Evolutionary conservation across 2,888 invertebrate genomes (phyloP).

Genomic region (Epistrophe grossulariae): DNA sequence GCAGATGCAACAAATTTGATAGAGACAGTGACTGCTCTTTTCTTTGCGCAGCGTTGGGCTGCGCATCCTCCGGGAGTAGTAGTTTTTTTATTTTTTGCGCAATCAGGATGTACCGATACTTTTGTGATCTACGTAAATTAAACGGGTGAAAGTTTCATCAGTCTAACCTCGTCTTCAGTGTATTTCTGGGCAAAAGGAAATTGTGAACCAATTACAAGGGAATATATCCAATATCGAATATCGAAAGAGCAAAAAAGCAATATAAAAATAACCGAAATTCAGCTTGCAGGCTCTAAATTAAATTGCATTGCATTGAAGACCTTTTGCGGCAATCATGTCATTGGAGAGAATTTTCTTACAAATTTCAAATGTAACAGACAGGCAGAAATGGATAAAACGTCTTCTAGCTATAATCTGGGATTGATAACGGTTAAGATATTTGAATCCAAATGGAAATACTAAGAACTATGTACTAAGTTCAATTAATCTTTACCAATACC

Average conservation of each 20-base stretch:
- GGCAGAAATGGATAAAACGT: slow-evolving; percentile 8
- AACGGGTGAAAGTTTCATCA: slow-evolving; percentile 72
- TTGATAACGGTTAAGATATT: slow-evolving; percentile 22
- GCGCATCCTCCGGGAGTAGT: slow-evolving; percentile 75
- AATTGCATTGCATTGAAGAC: slow-evolving; percentile 67
- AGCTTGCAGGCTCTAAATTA: slow-evolving; percentile 71
- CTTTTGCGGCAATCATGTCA: slow-evolving; percentile 55
- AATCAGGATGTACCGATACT: slow-evolving; percentile 69
- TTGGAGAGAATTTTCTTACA: slow-evolving; percentile 41
- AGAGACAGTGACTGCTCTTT: slow-evolving; percentile 52
- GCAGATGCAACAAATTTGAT: slow-evolving; percentile 60
- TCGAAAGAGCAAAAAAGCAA: slow-evolving; percentile 3
- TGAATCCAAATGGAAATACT: neutral
- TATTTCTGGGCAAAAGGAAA: slow-evolving; percentile 48
- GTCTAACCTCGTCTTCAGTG: slow-evolving; percentile 6
- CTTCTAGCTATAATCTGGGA: slow-evolving; percentile 27
- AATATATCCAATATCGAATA: slow-evolving; percentile 48
- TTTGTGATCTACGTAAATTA: slow-evolving; percentile 68
- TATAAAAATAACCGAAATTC: slow-evolving; percentile 53
- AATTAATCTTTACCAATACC: too few relatives aligned
- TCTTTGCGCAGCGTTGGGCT: slow-evolving; percentile 5
- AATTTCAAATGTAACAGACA: slow-evolving; percentile 16
- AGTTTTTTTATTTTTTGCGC: slow-evolving; percentile 28
- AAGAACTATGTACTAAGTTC: too few relatives aligned
- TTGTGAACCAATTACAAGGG: slow-evolving; percentile 74